A percentile compares a stretch with the other conserved stretches of the same genome.
Evolutionary conservation across 2,113 vertebrate species (phyloP).

Genomic region (Phrynocephalus versicolor): DNA sequence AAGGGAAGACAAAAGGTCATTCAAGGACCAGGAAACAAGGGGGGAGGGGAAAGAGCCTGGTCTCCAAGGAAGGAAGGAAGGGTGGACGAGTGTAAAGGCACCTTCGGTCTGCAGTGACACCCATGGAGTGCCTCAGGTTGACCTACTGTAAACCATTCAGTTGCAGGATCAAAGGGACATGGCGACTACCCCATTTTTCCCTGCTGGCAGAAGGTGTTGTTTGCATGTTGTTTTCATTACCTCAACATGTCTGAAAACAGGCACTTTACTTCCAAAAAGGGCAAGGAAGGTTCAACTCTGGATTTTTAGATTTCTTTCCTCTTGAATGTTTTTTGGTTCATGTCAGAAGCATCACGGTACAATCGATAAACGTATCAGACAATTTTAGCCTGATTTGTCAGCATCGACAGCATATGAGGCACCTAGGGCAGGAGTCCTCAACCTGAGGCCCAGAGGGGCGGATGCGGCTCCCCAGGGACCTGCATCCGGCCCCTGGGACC

Average conservation of each 20-base stretch:
- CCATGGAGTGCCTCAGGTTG: fast-evolving
- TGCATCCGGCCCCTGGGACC: too few species aligned
- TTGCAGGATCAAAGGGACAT: neutral
- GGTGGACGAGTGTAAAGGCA: neutral
- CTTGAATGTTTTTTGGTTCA: too few species aligned
- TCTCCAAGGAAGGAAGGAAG: neutral
- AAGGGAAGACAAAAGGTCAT: slow-evolving; percentile 61
- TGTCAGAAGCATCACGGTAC: neutral
- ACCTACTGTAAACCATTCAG: neutral
- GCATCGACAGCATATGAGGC: neutral
- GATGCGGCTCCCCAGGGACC: too few species aligned
- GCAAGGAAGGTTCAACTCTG: neutral
- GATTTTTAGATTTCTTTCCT: neutral
- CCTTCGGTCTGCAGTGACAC: neutral
- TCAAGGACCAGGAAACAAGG: slow-evolving; percentile 26
- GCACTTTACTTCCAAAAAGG: neutral
- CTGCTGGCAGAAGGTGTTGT: neutral
- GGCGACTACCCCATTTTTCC: neutral
- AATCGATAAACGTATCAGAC: neutral
- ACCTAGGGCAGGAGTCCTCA: too few species aligned
- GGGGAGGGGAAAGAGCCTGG: neutral
- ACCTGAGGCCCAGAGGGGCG: too few species aligned
- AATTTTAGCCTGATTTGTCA: neutral
- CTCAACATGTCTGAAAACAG: neutral
- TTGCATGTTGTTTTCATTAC: neutral